Evolutionary conservation across 2,797 vertebrate genomes (phyloP).

Genomic region (Psittacula derbiana): DNA sequence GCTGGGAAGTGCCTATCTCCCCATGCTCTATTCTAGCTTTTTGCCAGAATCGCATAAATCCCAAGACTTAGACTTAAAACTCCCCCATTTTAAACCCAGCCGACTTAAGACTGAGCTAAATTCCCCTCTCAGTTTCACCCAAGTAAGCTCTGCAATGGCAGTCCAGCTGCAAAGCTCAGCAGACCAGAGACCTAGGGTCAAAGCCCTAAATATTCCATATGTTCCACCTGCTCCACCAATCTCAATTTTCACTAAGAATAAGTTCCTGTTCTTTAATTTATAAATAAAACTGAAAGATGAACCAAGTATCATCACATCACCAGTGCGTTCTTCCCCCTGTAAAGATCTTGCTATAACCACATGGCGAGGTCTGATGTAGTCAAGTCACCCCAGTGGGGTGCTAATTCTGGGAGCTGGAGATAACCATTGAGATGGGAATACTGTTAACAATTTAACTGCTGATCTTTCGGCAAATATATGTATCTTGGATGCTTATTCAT

Average conservation of each 20-base stretch:
- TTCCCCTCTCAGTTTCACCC: not conserved
- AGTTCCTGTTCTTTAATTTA: not conserved
- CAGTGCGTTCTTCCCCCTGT: not conserved
- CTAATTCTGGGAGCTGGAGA: slow-evolving; percentile 20
- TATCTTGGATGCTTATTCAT: slow-evolving; percentile 31
- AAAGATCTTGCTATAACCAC: not conserved
- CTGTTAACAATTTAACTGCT: slow-evolving; percentile 1
- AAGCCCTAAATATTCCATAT: not conserved
- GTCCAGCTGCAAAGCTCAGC: slow-evolving; percentile 2
- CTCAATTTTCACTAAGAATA: not conserved
- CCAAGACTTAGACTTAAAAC: not conserved
- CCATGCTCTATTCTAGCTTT: accelerated
- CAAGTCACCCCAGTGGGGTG: not conserved
- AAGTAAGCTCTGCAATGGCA: not conserved
- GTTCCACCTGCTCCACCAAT: not conserved
- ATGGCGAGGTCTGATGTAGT: accelerated
- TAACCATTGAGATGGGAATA: not conserved
- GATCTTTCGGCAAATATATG: slow-evolving; percentile 5
- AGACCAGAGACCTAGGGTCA: not conserved
- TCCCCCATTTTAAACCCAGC: not conserved
- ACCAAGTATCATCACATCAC: not conserved
- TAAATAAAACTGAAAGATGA: slow-evolving; percentile 32
- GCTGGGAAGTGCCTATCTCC: not conserved
- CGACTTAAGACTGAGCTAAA: not conserved
- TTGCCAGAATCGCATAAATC: not conserved